Evolutionary conservation across 1,140 invertebrate species (phyloP).

Genomic region (Conopomorpha cramerella): DNA sequence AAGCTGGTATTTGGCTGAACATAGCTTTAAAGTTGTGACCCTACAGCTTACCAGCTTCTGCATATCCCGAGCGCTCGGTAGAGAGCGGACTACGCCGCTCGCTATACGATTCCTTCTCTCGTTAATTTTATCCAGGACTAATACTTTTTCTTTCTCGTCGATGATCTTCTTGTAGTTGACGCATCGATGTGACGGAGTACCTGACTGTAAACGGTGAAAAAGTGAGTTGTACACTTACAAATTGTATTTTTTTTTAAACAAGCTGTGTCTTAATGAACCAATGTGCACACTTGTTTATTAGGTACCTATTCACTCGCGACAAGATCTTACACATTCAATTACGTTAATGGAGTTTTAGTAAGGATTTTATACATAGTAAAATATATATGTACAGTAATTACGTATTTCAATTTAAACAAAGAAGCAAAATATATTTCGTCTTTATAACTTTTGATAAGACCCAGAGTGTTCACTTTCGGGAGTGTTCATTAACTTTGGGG

Average conservation of each 20-base stretch:
- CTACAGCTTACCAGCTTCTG: conserved; percentile 26
- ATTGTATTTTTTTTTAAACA: no score
- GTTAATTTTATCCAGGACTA: conserved; percentile 37
- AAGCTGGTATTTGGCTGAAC: no score
- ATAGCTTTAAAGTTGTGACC: background rate
- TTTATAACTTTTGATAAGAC: no score
- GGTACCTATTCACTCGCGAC: background rate
- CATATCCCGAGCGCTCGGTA: conserved; percentile 28
- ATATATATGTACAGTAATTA: no score
- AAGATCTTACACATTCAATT: background rate
- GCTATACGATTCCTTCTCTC: conserved; percentile 34
- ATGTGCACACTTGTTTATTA: background rate
- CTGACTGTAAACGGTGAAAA: conserved; percentile 12
- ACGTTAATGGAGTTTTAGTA: no score
- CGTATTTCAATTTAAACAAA: no score
- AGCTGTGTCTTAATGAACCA: background rate
- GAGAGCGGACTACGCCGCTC: conserved; percentile 29
- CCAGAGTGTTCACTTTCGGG: no score
- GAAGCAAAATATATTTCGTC: no score
- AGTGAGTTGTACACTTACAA: no score
- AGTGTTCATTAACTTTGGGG: no score
- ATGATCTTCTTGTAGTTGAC: conserved; percentile 25
- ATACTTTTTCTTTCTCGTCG: conserved; percentile 17
- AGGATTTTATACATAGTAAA: no score
- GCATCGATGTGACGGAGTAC: conserved; percentile 16